Evolutionary conservation across 2,888 invertebrate genomes (phyloP).

Genomic region (Sepioteuthis lessoniana): DNA sequence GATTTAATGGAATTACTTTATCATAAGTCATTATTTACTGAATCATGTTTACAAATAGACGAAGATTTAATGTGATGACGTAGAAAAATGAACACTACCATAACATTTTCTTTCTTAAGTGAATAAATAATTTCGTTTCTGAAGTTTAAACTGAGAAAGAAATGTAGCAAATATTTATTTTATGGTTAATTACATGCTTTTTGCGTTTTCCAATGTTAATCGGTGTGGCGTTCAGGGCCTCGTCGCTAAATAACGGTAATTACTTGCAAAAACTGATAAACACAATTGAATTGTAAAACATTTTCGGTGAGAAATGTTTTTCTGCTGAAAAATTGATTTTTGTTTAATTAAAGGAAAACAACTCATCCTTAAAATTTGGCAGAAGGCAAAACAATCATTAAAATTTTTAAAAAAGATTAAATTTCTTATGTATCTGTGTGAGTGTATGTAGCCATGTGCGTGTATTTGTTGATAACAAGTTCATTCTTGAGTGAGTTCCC

Average conservation of each 20-base stretch:
- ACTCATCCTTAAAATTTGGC: not conserved
- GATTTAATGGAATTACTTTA: no score
- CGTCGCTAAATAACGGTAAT: not conserved
- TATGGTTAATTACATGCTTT: not conserved
- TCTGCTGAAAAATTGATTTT: not conserved
- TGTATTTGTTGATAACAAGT: no score
- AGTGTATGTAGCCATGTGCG: no score
- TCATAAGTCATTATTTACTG: no score
- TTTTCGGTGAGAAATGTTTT: not conserved
- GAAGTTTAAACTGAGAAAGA: not conserved
- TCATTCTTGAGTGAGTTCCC: no score
- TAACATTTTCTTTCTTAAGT: not conserved
- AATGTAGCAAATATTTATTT: not conserved
- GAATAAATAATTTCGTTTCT: not conserved
- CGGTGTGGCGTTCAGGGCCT: no score
- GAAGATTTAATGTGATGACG: no score
- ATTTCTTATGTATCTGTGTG: no score
- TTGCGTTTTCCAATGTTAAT: not conserved
- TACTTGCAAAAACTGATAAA: not conserved
- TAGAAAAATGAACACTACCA: not conserved
- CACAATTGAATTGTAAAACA: not conserved
- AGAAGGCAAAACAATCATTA: not conserved
- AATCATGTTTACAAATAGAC: no score
- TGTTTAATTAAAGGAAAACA: slow-evolving; percentile 33
- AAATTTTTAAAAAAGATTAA: no score